Conservation (phyloP, 2,888 invertebrate genomes). For the Acheta domesticus region DNA sequence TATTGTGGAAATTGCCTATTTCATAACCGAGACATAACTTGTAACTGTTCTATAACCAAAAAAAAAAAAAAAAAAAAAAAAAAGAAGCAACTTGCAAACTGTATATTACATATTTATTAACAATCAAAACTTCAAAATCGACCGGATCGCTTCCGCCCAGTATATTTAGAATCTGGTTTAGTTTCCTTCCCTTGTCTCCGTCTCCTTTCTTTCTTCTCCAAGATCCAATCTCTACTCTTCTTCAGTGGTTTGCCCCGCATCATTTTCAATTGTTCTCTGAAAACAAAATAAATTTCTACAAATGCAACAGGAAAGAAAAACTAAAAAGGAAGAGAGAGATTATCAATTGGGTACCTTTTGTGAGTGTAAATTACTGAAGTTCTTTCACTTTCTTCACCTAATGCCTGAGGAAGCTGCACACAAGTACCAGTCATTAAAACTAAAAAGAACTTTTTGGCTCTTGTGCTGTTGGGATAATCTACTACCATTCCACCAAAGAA, state of each 20-base stretch:
- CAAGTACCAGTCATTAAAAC: conserved; percentile 93
- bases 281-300: conserved; percentile 19
- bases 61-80: no score
- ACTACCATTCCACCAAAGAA: conserved; percentile 97
- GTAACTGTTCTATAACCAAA: no score
- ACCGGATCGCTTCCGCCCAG: conserved; percentile 80
- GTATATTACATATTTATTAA: no score
- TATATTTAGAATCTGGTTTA: conserved; percentile 82
- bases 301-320: neutral
- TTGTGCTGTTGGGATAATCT: conserved; percentile 95
- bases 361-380: conserved; percentile 40
- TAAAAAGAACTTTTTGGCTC: conserved; percentile 96
- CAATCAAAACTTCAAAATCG: conserved; percentile 55
- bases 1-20: no score
- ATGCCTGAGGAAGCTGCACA: conserved; percentile 72
- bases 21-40: neutral
- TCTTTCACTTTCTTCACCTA: conserved; percentile 54
- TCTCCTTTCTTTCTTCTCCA: conserved; percentile 89
- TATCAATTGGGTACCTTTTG: conserved; percentile 36
- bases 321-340: neutral
- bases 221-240: conserved; percentile 83
- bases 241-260: conserved; percentile 73
- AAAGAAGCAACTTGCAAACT: no score
- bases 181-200: conserved; percentile 85
- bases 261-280: conserved; percentile 62